phyloP scores from a whole-genome alignment of 92 coral and sea anemone species.

The Ricordea florida region DNA sequence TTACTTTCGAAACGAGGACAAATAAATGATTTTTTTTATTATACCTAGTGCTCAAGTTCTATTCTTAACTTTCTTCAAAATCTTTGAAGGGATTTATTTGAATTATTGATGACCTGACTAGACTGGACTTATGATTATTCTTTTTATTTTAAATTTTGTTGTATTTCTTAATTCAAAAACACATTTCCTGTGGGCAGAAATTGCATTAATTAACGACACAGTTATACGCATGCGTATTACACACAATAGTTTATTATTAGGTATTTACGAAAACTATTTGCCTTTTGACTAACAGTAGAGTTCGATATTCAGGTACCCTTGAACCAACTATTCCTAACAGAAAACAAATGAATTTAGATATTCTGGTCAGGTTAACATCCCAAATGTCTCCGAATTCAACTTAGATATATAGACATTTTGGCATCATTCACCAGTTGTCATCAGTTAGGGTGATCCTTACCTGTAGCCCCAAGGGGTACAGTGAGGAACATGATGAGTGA shows the following conservation, averaged over 20 bases:
- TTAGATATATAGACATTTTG: not conserved
- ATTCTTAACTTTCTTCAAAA: too few relatives aligned
- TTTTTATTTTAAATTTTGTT: not conserved
- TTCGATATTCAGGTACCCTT: not conserved
- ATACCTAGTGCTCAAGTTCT: too few relatives aligned
- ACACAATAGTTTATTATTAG: too few relatives aligned
- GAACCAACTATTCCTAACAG: not conserved
- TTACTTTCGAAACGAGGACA: too few relatives aligned
- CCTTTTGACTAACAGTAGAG: not conserved
- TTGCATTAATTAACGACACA: not conserved
- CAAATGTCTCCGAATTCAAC: not conserved
- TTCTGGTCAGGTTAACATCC: not conserved
- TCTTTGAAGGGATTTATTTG: too few relatives aligned
- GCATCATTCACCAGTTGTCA: not conserved
- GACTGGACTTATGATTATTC: too few relatives aligned
- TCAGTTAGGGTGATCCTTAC: slow-evolving; percentile 99
- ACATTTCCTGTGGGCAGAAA: not conserved
- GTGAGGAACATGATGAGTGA: slow-evolving; percentile 95
- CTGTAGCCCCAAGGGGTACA: slow-evolving; percentile 96
- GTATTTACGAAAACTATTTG: not conserved
- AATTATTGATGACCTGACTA: too few relatives aligned
- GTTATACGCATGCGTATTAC: slow-evolving; percentile 19
- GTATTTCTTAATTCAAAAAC: not conserved
- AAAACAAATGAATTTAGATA: not conserved
- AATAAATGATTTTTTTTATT: too few relatives aligned